These are phyloP conservation scores for Lophotis ruficrista DNA, from an alignment of 2,113 vertebrate genomes.

Conservation along the genomic window DNA sequence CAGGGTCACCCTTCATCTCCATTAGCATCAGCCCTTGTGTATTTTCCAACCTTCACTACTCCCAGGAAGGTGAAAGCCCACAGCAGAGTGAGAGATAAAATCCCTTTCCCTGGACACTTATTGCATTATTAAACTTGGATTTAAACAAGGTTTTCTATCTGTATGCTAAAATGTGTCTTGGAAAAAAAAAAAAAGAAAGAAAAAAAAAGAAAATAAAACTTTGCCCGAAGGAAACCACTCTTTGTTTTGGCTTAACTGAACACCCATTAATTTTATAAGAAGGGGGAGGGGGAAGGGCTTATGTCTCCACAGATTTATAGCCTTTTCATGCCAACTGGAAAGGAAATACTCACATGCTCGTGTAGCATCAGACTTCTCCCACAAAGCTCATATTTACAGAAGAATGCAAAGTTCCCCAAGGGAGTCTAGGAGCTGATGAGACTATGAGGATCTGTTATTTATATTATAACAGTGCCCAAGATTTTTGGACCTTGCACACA, in stretches of 20 bases:
- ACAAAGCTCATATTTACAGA: conserved; percentile 64
- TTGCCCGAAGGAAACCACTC: conserved; percentile 47
- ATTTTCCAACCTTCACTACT: conserved; percentile 9
- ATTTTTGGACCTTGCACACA: conserved; percentile 2
- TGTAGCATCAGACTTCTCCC: conserved; percentile 62
- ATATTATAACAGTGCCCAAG: conserved; percentile 21
- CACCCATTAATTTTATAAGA: conserved; percentile 65
- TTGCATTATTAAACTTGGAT: conserved; percentile 40
- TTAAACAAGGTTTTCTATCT: conserved; percentile 39
- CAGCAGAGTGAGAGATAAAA: not conserved
- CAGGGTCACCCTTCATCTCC: conserved; percentile 29
- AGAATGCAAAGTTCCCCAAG: conserved; percentile 56
- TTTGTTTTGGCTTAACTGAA: conserved; percentile 61
- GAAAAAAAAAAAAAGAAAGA: too few relatives aligned
- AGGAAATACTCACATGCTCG: conserved; percentile 55
- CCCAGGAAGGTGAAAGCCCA: conserved; percentile 17
- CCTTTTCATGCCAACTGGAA: conserved; percentile 48
- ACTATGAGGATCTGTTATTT: conserved; percentile 53
- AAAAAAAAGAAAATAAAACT: not conserved
- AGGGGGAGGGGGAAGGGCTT: conserved; percentile 16
- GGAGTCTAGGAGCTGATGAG: conserved; percentile 59
- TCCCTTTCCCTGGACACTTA: conserved; percentile 27
- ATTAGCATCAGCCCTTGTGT: conserved; percentile 16
- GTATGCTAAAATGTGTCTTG: not conserved
- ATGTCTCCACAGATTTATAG: conserved; percentile 57